Base-by-base conservation (phyloP, 2,113 vertebrate genomes). In the Protobothrops mucrosquamatus region DNA sequence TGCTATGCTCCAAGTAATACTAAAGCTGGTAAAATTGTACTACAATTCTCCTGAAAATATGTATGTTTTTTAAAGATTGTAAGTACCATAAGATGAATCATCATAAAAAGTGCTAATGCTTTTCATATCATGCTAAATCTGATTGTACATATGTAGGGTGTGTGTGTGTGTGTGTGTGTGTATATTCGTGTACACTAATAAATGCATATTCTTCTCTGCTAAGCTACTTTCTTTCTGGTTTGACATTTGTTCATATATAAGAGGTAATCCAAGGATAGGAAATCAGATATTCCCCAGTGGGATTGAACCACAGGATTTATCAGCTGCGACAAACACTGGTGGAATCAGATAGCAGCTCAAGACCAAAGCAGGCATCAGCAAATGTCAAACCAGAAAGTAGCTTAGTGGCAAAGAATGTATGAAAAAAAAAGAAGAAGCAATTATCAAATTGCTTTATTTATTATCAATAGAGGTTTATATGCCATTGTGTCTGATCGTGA, bases 1-100 rank as follows among this genome's bases (percentile, higher is more conserved):
- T 96, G 94, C 88, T 96, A 95, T 97, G 18, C 92, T 96, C 96
- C 88, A 93, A 69, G 48, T 51, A 51, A 51, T 51, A 51, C 48
- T 10, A 51, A 51, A 9, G 8, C 8, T 9, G 48, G 48, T 51
- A 51, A 51, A 51, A 51, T 7, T 51, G 48, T 10, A 51, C 81
- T 90, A 23, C 52, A 90, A 26, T 88, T 96, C 69, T 93, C 24
- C 18, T 59, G 93, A 92, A 23, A 81, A 91, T 92, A 87, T 56
- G 48, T 0, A 9, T 92, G 94, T 88, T 29, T 94, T 96, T 11
- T 51, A 9, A n/a, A 92, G 24, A 87, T 2, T 3, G 0, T 46
- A 91, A 89, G 85, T 59, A 90, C n/a, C 74, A 15, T 4, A 88
- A 74, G 48, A 91, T 93, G 91, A 94, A 55, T 2, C 46, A 85